phyloP scores from a whole-genome alignment of 2,888 invertebrate genomes.

The Abrostola tripartita region DNA sequence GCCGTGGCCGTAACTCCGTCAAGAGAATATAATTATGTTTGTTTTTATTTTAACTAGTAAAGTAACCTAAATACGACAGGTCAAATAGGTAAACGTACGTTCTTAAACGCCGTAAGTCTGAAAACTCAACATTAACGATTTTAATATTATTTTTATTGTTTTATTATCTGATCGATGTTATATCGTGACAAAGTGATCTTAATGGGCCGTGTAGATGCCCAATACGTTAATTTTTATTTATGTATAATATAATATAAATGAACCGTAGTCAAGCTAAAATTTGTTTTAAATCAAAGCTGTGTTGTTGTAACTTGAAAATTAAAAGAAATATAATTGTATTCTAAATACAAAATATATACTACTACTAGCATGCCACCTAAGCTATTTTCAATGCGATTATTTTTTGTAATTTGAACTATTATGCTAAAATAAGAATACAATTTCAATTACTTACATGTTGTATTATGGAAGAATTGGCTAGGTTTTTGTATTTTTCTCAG shows the following conservation, averaged over 20 bases:
- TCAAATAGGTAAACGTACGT: background rate
- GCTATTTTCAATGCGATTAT: slow-evolving; percentile 24
- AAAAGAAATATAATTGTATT: slow-evolving; percentile 19
- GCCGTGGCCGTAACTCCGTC: no score
- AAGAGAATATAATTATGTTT: no score
- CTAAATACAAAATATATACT: slow-evolving; percentile 23
- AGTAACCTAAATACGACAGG: background rate
- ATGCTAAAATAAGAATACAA: slow-evolving; percentile 14
- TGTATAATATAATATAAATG: slow-evolving; percentile 13
- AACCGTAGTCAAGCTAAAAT: slow-evolving; percentile 31
- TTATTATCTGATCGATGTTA: no score
- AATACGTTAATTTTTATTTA: background rate
- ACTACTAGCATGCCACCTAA: slow-evolving; percentile 6
- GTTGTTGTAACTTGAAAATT: background rate
- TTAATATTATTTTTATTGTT: no score
- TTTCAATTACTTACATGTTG: slow-evolving; percentile 31
- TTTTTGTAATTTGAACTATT: slow-evolving; percentile 17
- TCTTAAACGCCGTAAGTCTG: background rate
- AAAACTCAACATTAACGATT: background rate
- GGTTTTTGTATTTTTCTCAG: slow-evolving; percentile 26
- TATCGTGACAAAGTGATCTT: no score
- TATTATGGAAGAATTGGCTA: slow-evolving; percentile 23
- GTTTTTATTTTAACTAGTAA: background rate
- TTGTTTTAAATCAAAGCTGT: slow-evolving; percentile 17
- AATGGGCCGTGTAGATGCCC: no score